Evolutionary conservation across 2,888 invertebrate genomes (phyloP).

Genomic region (Hesperia comma): DNA sequence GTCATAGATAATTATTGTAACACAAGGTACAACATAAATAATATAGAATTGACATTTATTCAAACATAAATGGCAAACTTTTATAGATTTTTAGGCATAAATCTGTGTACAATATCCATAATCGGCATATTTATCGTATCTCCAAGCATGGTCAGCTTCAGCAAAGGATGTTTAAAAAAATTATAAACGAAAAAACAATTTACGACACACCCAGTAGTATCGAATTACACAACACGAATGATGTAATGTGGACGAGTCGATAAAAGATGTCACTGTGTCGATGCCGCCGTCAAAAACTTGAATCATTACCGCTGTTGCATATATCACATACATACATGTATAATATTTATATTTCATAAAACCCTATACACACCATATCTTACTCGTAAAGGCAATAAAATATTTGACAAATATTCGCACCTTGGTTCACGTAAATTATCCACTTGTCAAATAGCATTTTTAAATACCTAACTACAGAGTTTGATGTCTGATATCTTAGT

Average conservation of each 20-base stretch:
- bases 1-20: too few relatives aligned
- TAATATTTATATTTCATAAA: conserved; percentile 5
- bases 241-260: conserved; percentile 21
- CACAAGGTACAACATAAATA: too few relatives aligned
- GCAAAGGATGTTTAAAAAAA: not conserved
- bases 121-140: too few relatives aligned
- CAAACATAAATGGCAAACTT: too few relatives aligned
- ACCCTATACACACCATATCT: not conserved
- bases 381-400: not conserved
- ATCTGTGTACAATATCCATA: too few relatives aligned
- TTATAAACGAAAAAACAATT: not conserved
- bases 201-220: not conserved
- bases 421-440: too few relatives aligned
- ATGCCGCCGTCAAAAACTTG: conserved; percentile 14
- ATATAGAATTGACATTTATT: too few relatives aligned
- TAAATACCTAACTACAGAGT: too few relatives aligned
- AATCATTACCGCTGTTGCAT: conserved; percentile 8
- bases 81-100: too few relatives aligned
- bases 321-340: not conserved
- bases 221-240: conserved; percentile 10
- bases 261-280: conserved; percentile 32
- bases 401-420: not conserved
- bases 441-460: too few relatives aligned
- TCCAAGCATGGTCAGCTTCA: too few relatives aligned
- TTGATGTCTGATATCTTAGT: too few relatives aligned